Base-by-base conservation (phyloP, 2,113 vertebrate species). In the Pelecanus crispus region DNA sequence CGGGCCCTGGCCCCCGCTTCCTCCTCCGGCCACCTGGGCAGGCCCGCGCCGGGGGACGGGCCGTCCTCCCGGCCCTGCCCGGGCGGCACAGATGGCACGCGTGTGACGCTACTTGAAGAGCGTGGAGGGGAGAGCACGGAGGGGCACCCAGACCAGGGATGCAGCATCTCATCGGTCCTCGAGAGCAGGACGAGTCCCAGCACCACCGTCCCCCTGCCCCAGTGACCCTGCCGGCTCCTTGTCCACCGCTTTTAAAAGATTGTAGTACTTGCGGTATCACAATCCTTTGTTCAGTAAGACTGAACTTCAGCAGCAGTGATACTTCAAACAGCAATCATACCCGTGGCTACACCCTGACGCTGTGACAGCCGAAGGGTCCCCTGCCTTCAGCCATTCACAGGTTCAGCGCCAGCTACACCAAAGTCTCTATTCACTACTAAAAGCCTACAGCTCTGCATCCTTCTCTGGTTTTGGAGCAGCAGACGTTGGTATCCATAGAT, bases 1-100 rank as follows among this genome's bases (percentile, higher is more conserved):
- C 0, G 1, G 16, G 53, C 7, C 67, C 11, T 1, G 1, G 34
- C 17, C 58, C 31, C 19, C 0, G 2, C 18, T 25, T 26, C 36
- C 58, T 34, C 40, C 71, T 45, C 34, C 28, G 3, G 47, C 17
- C 19, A 8, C 40, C n/a, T 2, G 3, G n/a, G 40, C 3, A 2
- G 67, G 38, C 62, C 28, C 38, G 17, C 2, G 4, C 34, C 2
- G 32, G 4, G 36, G 65, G 40, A 18, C 50, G 58, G 65, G 26
- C 34, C 9, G 1, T 26, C 25, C 38, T 17, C 40, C 52, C 47
- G 22, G 55, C n/a, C n/a, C 42, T 82, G 45, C 63, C 62, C 2
- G 1, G 65, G 29, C 38, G 40, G 29, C 26, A 29, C 47, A 16
- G 67, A 44, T 1, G 4, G 3, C n/a, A 42, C 5, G 3, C 0